These are phyloP conservation scores for Cataglyphis livida DNA, from an alignment of 2,888 invertebrate genomes.

Conservation along the genomic window DNA sequence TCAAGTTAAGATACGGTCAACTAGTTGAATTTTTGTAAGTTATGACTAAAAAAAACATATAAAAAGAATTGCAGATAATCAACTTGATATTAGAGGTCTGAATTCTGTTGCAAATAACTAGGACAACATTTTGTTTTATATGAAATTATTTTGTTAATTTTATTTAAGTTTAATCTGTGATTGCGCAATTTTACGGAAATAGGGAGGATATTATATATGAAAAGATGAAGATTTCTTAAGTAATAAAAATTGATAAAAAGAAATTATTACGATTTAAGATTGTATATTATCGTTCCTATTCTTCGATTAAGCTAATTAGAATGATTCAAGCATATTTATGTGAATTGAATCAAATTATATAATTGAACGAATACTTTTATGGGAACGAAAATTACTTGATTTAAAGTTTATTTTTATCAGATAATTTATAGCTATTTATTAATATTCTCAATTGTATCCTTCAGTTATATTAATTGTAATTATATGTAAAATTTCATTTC, in stretches of 20 bases:
- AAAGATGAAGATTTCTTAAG: neutral
- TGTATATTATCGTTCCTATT: slow-evolving; percentile 68
- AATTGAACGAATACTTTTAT: slow-evolving; percentile 7
- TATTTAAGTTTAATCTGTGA: slow-evolving; percentile 1
- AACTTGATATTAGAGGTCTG: slow-evolving; percentile 5
- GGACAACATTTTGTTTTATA: neutral
- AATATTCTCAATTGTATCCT: neutral
- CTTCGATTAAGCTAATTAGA: neutral
- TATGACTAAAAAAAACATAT: slow-evolving; percentile 4
- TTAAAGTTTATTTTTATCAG: slow-evolving; percentile 9
- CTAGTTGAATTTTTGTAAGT: slow-evolving; percentile 19
- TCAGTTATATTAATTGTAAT: neutral
- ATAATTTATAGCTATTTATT: slow-evolving; percentile 13
- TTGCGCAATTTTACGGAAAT: neutral
- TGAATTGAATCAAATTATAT: slow-evolving; percentile 28
- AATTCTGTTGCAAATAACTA: neutral
- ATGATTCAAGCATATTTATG: neutral
- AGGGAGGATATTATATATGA: neutral
- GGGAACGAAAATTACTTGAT: slow-evolving; percentile 8
- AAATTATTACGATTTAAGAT: slow-evolving; percentile 66
- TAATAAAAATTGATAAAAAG: slow-evolving; percentile 20
- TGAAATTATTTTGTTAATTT: slow-evolving; percentile 7
- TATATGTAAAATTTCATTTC: neutral
- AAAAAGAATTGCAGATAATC: slow-evolving; percentile 17
- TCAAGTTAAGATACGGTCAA: neutral